Conservation (phyloP, 2,113 vertebrate species). For the Epinephelus lanceolatus region DNA sequence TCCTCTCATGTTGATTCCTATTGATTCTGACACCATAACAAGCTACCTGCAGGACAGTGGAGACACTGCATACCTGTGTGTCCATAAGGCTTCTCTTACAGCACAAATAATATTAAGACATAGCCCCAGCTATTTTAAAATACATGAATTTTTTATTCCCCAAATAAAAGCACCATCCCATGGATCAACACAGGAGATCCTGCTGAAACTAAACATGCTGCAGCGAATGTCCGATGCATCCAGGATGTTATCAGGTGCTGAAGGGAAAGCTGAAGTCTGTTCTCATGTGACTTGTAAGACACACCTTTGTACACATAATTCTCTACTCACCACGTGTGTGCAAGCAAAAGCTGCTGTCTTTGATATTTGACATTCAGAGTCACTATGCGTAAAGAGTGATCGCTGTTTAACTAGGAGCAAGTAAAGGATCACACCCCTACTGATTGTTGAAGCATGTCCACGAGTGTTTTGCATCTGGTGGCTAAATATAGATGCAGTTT, state of each 20-base stretch:
- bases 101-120: not conserved
- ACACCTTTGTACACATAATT: slow-evolving; percentile 35
- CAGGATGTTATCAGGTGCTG: slow-evolving; percentile 6
- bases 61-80: not conserved
- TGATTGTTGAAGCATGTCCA: not conserved
- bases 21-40: slow-evolving; percentile 23
- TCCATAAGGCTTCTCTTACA: slow-evolving; percentile 2
- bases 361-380: not conserved
- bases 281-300: not conserved
- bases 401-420: not conserved
- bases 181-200: not conserved
- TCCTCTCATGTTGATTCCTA: not conserved
- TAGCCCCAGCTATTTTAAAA: slow-evolving; percentile 1
- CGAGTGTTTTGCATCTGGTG: not conserved
- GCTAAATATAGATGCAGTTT: not conserved
- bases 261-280: not conserved
- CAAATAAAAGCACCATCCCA: not conserved
- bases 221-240: not conserved
- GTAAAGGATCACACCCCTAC: not conserved
- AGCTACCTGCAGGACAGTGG: slow-evolving; percentile 28
- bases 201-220: slow-evolving; percentile 6
- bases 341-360: not conserved
- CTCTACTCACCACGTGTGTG: not conserved
- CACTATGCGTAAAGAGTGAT: not conserved
- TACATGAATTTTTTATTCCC: not conserved